Base-by-base conservation (phyloP, 2,113 vertebrate species). In the Smithornis capensis region DNA sequence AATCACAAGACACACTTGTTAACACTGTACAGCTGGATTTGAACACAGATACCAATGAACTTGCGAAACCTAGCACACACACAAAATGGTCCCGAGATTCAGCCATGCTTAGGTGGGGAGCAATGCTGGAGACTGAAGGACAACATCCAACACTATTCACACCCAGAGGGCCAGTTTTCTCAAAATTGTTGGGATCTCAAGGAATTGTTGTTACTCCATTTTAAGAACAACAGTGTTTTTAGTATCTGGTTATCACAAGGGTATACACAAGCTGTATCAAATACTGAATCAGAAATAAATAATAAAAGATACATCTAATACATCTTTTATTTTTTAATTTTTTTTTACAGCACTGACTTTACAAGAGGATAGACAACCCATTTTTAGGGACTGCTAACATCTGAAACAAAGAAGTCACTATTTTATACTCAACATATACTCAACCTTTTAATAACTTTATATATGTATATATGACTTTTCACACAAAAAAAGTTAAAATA, bases 271-370 rank as follows among this genome's bases (percentile, higher is more conserved):
- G 70, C 59, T 67, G 64, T 78, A 69, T 89, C 67, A 62, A 95
- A 95, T 94, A 97, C 59, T 80, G 71, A 91, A 78, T 87, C 85
- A 97, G 94, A 97, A 97, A 97, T 97, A 97, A 97, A 96, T 96
- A 94, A 92, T 88, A 92, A 93, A 95, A 95, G 93, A 94, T 95
- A 97, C 93, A 92, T 93, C 91, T 94, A 95, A 94, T 96, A 96
- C 79, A 91, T 91, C 83, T 94, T 95, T 96, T 93, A 94, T 95
- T 95, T 94, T 92, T 92, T 56, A 60, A 73, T 19, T 29, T 79
- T 83, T 86, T 95, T 93, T 94, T 86, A 97, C 93, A 96, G 95
- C 95, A 97, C 85, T 96, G 89, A 93, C 81, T 97, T 95, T 94
- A 97, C 95, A 95, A 95, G 94, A 92, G 60, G 86, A 95, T 91